A percentile compares a stretch with the other conserved stretches of the same genome.
Conservation (phyloP, 2,113 vertebrate species). For the Sebastes fasciatus region DNA sequence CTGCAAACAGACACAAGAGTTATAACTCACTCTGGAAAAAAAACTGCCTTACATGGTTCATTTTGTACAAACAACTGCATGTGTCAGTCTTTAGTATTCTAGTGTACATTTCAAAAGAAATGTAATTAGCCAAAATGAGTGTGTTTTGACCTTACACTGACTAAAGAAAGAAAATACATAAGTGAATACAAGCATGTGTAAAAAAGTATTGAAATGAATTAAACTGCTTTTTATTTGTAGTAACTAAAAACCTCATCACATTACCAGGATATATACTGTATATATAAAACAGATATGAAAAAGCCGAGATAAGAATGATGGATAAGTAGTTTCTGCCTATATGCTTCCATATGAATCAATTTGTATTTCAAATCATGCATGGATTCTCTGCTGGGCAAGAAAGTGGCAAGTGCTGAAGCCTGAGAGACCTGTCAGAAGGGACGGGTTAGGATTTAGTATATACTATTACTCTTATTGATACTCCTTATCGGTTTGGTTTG, state of each 20-base stretch:
- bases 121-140: background rate
- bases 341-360: background rate
- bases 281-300: background rate
- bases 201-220: background rate
- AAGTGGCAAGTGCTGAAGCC: background rate
- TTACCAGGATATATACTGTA: background rate
- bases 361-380: background rate
- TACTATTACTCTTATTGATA: no score
- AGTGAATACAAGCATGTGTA: background rate
- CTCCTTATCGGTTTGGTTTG: no score
- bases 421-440: no score
- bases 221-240: background rate
- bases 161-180: no score
- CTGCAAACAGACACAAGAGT: slow-evolving; percentile 73
- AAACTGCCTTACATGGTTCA: no score
- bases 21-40: background rate
- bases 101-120: background rate
- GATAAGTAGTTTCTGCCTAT: background rate
- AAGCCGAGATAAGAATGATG: background rate
- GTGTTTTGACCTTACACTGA: background rate
- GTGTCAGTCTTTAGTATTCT: background rate
- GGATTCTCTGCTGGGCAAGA: background rate
- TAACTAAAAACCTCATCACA: background rate
- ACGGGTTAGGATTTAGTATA: no score
- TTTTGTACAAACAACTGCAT: background rate